Evolutionary conservation across 1,140 invertebrate genomes (phyloP), one percentile per base, ranked within the genome.

Genomic region (Papilio polyxenes): DNA sequence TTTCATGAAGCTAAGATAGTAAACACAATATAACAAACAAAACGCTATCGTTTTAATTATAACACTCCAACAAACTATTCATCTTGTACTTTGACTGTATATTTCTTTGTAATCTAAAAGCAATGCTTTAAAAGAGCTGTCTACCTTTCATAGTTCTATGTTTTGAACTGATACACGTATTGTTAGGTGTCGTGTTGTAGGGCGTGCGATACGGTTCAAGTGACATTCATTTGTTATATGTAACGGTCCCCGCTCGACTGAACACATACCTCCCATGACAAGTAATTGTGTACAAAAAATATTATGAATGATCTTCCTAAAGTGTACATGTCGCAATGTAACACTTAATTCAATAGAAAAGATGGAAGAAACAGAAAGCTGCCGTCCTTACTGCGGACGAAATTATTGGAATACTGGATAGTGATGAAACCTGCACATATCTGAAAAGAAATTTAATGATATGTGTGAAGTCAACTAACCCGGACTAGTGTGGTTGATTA

Each of bases 201-300:
- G 86, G 82, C 87, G 87, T 88, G 86, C 85, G 84, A 85, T 85
- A 85, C 85, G 82, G 84, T 83, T 82, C 82, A 83, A 83, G 74
- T 82, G 51, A 15, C 82, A 84, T 84, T 87, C 82, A 83, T 82
- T 82, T 83, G 62, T 82, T 59, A 65, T 79, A 62, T 51, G 17
- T 80, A 81, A 85, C 76, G 80, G 82, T 82, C 72, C 8, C 51
- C 48, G 78, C 59, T 81, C 82, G 81, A 81, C 81, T 79, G 82
- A 81, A 84, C 75, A 11, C 62, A 48, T 75, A 48, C 13, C 5
- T 75, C 13, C 31, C 13, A 44, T n/a, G 13, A 75, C 20, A 44
- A 7, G 40, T 44, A 75, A 49, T 69, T 23, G 23, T 65, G 59
- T 23, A 17, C 15, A 23, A 10, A 23, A 31, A 20, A 31, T 20